Evolutionary conservation across 2,888 invertebrate genomes (phyloP), one percentile per base, ranked within the genome.

Genomic region (Aporophyla nigra): DNA sequence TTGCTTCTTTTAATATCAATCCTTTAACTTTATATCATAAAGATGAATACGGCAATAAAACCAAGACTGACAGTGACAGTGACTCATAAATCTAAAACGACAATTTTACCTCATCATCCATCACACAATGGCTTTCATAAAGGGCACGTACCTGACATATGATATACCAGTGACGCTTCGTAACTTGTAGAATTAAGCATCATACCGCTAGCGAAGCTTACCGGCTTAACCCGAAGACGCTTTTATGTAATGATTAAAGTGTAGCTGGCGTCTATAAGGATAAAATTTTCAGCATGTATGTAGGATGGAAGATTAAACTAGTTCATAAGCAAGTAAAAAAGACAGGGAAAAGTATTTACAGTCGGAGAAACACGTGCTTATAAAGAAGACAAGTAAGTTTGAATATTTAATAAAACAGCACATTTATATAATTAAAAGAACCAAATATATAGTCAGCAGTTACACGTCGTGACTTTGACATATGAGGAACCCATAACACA

Each of bases 201-300:
- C 82, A 69, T 74, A 74, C 56, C 78, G 78, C 78, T 68, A n/a
- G 24, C 71, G 24, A 68, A 27, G 71, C 82, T 85, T 72, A 72
- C 14, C 40, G 61, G 86, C 78, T 85, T 83, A 78, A 70, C 78
- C 66, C 49, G 56, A 69, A 85, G 85, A 59, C 63, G 73, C 77
- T 73, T 76, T 71, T 66, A 71, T 85, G 33, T 78, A 78, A 85
- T 85, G 78, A 83, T 77, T 71, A 77, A 71, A 85, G 62, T 76
- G 71, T 72, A 58, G 61, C 61, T 58, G 56, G 53, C 53, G 27
- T 74, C 63, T 69, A n/a, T 66, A 33, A 51, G 24, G 33, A 71
- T 69, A 80, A 69, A 12, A 69, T 58, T 82, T 72, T 66, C 24
- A 74, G 10, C 40, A 16, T 58, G 16, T 43, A 19, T 63, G 40